Evolutionary conservation across 2,113 vertebrate genomes (phyloP).

Genomic region (Pachycephala philippinensis): DNA sequence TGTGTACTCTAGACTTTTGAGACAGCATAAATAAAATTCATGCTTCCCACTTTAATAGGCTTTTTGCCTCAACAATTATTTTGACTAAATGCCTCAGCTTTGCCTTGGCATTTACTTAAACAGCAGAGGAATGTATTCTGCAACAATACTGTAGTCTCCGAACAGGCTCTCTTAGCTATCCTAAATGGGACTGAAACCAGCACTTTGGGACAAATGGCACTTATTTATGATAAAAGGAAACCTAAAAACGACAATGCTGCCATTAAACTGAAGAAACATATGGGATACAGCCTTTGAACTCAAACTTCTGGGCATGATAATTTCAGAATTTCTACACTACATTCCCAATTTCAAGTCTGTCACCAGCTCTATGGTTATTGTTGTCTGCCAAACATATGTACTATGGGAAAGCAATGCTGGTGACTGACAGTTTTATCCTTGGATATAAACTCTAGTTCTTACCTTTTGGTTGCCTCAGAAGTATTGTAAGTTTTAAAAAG

Average conservation of each 20-base stretch:
- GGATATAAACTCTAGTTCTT: not conserved
- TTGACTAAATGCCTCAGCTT: not conserved
- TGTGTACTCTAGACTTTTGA: not conserved
- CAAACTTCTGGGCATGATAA: not conserved
- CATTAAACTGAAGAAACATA: not conserved
- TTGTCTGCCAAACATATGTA: not conserved
- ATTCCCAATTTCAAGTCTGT: not conserved
- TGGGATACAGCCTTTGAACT: not conserved
- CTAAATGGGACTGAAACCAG: not conserved
- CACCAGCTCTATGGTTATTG: not conserved
- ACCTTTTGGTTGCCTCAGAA: not conserved
- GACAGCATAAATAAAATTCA: not conserved
- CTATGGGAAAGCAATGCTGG: not conserved
- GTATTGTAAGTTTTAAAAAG: not conserved
- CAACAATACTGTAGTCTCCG: not conserved
- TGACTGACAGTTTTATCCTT: not conserved
- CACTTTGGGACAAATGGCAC: not conserved
- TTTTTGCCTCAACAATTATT: not conserved
- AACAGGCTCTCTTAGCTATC: not conserved
- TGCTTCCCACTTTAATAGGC: not conserved
- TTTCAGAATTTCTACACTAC: not conserved
- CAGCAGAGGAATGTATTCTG: not conserved
- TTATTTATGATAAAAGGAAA: not conserved
- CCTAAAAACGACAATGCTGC: not conserved
- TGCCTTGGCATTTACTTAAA: not conserved